Evolutionary conservation across 2,113 vertebrate species (phyloP).

Genomic region (Alexandromys fortis): DNA sequence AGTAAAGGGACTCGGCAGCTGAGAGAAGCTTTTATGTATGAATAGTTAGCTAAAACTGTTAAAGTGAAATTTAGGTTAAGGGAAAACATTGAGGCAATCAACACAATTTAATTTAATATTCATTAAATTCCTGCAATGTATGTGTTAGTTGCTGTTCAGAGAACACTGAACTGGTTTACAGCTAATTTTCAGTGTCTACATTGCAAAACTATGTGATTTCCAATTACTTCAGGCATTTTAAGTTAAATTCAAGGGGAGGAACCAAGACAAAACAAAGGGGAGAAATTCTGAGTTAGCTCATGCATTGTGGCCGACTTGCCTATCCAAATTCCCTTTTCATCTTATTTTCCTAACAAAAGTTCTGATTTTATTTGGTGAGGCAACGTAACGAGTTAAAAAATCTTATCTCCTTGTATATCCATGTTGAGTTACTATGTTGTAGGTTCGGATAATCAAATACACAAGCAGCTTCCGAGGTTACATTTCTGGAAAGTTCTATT

Average conservation of each 20-base stretch:
- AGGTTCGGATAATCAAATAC: background rate
- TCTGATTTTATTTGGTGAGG: background rate
- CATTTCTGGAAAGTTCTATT: background rate
- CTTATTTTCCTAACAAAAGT: background rate
- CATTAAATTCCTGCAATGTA: conserved; percentile 64
- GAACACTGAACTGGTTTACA: conserved; percentile 68
- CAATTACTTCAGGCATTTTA: conserved; percentile 61
- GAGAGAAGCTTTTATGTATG: conserved; percentile 59
- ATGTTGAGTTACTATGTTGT: background rate
- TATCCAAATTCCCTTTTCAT: background rate
- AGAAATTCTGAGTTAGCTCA: background rate
- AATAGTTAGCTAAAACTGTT: conserved; percentile 68
- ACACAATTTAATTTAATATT: conserved; percentile 77
- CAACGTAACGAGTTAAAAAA: background rate
- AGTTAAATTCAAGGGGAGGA: conserved; percentile 46
- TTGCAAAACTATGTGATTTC: conserved; percentile 57
- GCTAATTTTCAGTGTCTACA: conserved; percentile 54
- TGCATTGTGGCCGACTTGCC: background rate
- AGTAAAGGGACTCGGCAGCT: conserved; percentile 49
- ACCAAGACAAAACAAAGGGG: background rate
- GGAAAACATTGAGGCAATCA: conserved; percentile 71
- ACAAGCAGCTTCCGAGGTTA: background rate
- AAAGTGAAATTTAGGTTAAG: conserved; percentile 70
- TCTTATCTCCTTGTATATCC: background rate
- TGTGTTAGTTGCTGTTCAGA: conserved; percentile 69